phyloP scores from a whole-genome alignment of 1,140 invertebrate species.

The Ectropis grisescens region DNA sequence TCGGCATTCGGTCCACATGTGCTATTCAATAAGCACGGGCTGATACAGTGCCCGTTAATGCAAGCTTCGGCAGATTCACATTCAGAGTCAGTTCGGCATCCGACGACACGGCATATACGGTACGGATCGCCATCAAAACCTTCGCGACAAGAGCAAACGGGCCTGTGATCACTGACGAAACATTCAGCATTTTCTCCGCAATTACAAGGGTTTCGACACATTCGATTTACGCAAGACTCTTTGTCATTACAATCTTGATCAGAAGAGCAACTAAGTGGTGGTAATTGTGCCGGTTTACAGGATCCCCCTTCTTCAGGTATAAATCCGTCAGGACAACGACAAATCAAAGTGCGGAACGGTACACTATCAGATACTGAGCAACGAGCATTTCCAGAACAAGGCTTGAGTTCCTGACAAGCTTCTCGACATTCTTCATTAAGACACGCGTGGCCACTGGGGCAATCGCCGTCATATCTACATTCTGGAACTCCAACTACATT shows the following conservation, averaged over 20 bases:
- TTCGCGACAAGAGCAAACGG: conserved; percentile 86
- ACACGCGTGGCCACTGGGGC: conserved; percentile 84
- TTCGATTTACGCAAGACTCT: conserved; percentile 87
- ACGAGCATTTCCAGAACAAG: conserved; percentile 78
- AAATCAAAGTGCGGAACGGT: conserved; percentile 87
- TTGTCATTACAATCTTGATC: conserved; percentile 83
- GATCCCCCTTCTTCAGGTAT: conserved; percentile 82
- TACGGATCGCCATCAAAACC: conserved; percentile 90
- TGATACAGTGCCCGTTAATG: conserved; percentile 86
- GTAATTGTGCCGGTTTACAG: conserved; percentile 79
- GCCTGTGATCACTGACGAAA: conserved; percentile 84
- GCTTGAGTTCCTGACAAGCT: conserved; percentile 80
- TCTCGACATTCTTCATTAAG: conserved; percentile 84
- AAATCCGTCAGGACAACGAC: conserved; percentile 86
- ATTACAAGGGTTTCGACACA: conserved; percentile 89
- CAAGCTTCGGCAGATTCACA: conserved; percentile 86
- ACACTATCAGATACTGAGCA: conserved; percentile 86
- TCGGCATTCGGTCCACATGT: conserved; percentile 89
- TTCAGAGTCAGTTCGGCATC: conserved; percentile 84
- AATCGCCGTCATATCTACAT: conserved; percentile 84
- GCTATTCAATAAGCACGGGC: conserved; percentile 83
- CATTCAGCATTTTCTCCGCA: conserved; percentile 90
- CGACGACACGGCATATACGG: conserved; percentile 80
- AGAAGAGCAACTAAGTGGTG: conserved; percentile 79
- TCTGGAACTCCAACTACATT: conserved; percentile 73